These are phyloP conservation scores for Ageneiosus marmoratus DNA, from an alignment of 2,113 vertebrate species.

Conservation along the genomic window DNA sequence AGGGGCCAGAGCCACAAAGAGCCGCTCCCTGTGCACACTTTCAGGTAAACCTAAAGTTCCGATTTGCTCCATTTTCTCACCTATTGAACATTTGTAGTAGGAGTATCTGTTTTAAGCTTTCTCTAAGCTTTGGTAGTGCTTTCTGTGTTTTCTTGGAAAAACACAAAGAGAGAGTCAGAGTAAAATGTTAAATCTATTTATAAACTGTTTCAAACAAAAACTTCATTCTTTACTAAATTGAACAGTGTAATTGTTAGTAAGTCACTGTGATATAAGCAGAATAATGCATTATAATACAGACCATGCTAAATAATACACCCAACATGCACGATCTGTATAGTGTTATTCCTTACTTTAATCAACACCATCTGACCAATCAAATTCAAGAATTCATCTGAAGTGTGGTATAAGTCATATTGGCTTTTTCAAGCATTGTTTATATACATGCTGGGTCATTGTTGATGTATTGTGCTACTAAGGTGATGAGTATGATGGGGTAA, in stretches of 20 bases:
- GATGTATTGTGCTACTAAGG: neutral
- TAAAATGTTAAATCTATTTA: too few relatives aligned
- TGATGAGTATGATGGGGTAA: neutral
- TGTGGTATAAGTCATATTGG: neutral
- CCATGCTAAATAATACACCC: neutral
- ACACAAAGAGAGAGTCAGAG: too few relatives aligned
- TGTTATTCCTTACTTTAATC: neutral
- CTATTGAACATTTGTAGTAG: too few relatives aligned
- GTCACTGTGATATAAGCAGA: neutral
- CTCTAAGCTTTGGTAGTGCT: too few relatives aligned
- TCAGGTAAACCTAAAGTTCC: slow-evolving; percentile 76
- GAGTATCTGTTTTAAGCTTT: too few relatives aligned
- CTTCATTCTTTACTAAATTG: too few relatives aligned
- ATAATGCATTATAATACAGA: neutral
- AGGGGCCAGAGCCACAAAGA: slow-evolving; percentile 92
- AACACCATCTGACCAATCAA: neutral
- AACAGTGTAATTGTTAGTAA: neutral
- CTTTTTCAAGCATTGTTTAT: neutral
- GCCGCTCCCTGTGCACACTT: slow-evolving; percentile 93
- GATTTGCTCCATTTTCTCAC: neutral
- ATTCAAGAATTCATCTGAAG: neutral
- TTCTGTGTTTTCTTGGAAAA: too few relatives aligned
- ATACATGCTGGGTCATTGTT: neutral
- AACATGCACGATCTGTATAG: neutral
- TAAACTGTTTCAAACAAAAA: too few relatives aligned